phyloP scores from a whole-genome alignment of 2,113 vertebrate genomes.

The Anser brachyrhynchus region DNA sequence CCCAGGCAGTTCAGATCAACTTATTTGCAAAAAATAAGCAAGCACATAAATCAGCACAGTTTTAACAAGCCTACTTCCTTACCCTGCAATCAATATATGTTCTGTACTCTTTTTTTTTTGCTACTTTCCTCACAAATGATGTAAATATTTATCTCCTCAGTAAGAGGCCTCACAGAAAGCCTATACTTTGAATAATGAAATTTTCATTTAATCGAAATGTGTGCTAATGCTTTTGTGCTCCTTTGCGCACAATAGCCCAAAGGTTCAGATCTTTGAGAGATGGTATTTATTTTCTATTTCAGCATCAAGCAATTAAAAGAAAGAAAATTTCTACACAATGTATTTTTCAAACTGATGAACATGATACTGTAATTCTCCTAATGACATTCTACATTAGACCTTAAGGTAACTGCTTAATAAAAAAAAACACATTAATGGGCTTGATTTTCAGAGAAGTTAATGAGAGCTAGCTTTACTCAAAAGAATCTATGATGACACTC shows the following conservation, averaged over 20 bases:
- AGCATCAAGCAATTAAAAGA: not conserved
- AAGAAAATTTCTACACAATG: accelerated
- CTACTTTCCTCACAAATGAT: not conserved
- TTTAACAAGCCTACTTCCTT: not conserved
- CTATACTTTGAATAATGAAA: not conserved
- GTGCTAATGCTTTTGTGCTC: not conserved
- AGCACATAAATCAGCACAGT: not conserved
- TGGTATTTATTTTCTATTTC: not conserved
- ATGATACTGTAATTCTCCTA: not conserved
- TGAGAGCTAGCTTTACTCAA: not conserved
- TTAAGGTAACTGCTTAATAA: not conserved
- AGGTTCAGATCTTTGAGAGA: not conserved
- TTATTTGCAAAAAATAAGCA: not conserved
- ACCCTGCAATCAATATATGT: not conserved
- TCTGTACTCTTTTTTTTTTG: not conserved
- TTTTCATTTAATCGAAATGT: not conserved
- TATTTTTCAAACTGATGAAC: not conserved
- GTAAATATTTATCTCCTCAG: not conserved
- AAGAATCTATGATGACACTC: not conserved
- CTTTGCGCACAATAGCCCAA: not conserved
- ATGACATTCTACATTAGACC: not conserved
- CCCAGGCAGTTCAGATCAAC: not conserved
- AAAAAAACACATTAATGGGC: not conserved
- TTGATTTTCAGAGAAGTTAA: not conserved
- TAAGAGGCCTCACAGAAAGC: not conserved